Percentiles rank a stretch among this genome's conserved stretches.
phyloP scores from a whole-genome alignment of 2,888 invertebrate species.

The Cotesia congregata region DNA sequence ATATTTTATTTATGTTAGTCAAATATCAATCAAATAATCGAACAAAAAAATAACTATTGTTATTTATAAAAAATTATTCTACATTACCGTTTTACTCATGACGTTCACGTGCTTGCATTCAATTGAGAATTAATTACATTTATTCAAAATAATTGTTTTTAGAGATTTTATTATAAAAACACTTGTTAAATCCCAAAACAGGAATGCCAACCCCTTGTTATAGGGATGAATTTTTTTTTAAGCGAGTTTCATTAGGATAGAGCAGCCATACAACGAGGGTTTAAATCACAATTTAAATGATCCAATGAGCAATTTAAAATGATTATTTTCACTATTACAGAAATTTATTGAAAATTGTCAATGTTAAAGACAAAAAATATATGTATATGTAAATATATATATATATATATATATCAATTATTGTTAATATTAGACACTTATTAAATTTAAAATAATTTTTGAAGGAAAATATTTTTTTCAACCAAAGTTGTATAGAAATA shows the following conservation, averaged over 20 bases:
- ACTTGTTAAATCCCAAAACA: slow-evolving; percentile 39
- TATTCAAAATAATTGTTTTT: slow-evolving; percentile 33
- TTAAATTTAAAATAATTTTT: too few species aligned
- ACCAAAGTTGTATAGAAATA: neutral
- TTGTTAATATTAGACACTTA: too few species aligned
- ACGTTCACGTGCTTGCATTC: neutral
- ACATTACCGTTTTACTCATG: slow-evolving; percentile 59
- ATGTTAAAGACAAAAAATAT: too few species aligned
- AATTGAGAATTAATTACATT: slow-evolving; percentile 26
- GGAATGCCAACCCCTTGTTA: slow-evolving; percentile 52
- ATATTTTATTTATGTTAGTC: neutral
- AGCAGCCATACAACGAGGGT: slow-evolving; percentile 16
- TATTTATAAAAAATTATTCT: neutral
- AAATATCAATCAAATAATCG: neutral
- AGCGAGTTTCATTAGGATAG: neutral
- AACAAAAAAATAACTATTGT: neutral
- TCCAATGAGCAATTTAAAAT: neutral
- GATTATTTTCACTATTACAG: neutral
- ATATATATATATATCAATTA: too few species aligned
- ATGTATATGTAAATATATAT: too few species aligned
- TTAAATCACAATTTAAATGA: neutral
- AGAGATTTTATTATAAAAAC: neutral
- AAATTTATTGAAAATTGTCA: neutral
- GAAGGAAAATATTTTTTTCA: neutral
- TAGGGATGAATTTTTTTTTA: slow-evolving; percentile 12